Conservation (phyloP, 2,113 vertebrate genomes). For the Sphyrna mokarran region DNA sequence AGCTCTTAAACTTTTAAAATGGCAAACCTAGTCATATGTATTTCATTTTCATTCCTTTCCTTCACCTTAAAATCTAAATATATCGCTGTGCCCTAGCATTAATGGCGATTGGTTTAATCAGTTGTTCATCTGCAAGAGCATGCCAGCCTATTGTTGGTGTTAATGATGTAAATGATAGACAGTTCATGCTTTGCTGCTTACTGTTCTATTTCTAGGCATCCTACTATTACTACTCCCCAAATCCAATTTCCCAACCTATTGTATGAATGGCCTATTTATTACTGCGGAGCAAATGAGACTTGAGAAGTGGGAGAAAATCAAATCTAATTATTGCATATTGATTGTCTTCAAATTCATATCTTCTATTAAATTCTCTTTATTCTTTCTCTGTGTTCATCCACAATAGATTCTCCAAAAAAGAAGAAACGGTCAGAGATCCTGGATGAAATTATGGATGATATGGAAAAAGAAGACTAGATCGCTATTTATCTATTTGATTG, state of each 20-base stretch:
- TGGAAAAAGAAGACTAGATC: slow-evolving; percentile 46
- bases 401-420: slow-evolving; percentile 68
- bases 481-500: slow-evolving; percentile 3
- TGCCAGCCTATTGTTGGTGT: slow-evolving; percentile 39
- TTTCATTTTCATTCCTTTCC: slow-evolving; percentile 21
- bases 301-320: slow-evolving; percentile 24
- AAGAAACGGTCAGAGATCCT: slow-evolving; percentile 60
- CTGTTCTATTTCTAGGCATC: slow-evolving; percentile 39
- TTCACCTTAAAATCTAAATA: slow-evolving; percentile 30
- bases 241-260: slow-evolving; percentile 44
- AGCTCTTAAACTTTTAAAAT: slow-evolving; percentile 20
- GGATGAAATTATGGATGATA: slow-evolving; percentile 76
- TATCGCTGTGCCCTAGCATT: slow-evolving; percentile 31
- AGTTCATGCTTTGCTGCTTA: slow-evolving; percentile 32
- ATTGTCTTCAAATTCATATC: slow-evolving; percentile 38
- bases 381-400: not conserved
- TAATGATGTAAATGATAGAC: slow-evolving; percentile 38
- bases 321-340: slow-evolving; percentile 43
- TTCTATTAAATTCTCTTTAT: not conserved
- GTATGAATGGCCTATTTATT: slow-evolving; percentile 36
- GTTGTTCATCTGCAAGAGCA: slow-evolving; percentile 36
- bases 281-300: not conserved
- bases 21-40: not conserved
- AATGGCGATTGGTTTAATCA: slow-evolving; percentile 34
- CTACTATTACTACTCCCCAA: slow-evolving; percentile 42